Conservation (phyloP, 2,888 invertebrate species). For the Thymelicus sylvestris region DNA sequence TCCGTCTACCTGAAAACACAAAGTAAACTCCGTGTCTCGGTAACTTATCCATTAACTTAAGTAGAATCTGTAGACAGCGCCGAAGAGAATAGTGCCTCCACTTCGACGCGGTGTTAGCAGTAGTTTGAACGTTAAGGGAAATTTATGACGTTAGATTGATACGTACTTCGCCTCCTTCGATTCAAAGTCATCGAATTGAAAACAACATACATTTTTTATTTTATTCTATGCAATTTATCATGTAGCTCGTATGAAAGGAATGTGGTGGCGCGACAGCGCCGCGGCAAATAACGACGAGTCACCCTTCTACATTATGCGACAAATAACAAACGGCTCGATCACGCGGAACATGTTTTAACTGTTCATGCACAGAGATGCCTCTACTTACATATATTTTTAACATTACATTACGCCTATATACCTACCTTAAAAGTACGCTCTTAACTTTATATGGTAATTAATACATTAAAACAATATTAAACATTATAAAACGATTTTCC, state of each 20-base stretch:
- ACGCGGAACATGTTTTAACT: conserved; percentile 49
- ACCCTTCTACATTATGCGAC: conserved; percentile 57
- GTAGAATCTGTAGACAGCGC: conserved; percentile 83
- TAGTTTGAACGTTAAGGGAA: conserved; percentile 72
- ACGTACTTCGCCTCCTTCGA: conserved; percentile 52
- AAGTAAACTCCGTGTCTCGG: conserved; percentile 82
- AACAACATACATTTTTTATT: conserved; percentile 42
- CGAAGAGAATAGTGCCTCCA: conserved; percentile 68
- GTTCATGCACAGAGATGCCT: conserved; percentile 38
- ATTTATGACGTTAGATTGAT: conserved; percentile 74
- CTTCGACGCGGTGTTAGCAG: conserved; percentile 57
- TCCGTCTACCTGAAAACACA: conserved; percentile 83
- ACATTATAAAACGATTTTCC: too few relatives aligned
- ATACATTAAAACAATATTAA: too few relatives aligned
- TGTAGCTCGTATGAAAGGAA: conserved; percentile 49
- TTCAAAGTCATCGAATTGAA: conserved; percentile 41
- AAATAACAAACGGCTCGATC: conserved; percentile 54
- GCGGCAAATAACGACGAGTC: conserved; percentile 55
- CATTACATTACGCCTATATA: neutral
- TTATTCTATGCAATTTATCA: conserved; percentile 49
- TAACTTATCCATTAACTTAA: conserved; percentile 85
- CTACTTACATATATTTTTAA: conserved; percentile 6
- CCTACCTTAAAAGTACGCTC: neutral
- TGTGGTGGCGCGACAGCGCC: conserved; percentile 48
- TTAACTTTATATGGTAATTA: too few relatives aligned